A percentile compares a stretch with the other conserved stretches of the same genome.
phyloP scores from a whole-genome alignment of 1,140 invertebrate species.

The Drosophila ironensis region DNA sequence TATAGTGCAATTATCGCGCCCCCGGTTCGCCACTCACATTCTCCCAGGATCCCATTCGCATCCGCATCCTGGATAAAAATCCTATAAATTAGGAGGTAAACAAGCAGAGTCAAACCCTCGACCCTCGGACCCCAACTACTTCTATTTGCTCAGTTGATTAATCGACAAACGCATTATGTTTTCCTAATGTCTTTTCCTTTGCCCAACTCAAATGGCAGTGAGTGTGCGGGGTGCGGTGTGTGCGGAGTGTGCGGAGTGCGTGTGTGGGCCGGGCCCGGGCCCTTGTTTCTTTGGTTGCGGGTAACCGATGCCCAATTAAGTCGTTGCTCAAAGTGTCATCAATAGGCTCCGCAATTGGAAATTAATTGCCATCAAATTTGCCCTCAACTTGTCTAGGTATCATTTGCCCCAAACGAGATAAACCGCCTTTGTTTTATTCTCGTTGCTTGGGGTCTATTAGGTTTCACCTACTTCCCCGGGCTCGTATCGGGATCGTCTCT shows the following conservation, averaged over 20 bases:
- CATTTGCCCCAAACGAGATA: slow-evolving; percentile 32
- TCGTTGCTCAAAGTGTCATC: slow-evolving; percentile 72
- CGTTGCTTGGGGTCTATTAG: slow-evolving; percentile 11
- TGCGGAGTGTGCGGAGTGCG: too few relatives aligned
- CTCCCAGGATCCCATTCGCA: too few relatives aligned
- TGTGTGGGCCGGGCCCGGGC: too few relatives aligned
- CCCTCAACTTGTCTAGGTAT: slow-evolving; percentile 15
- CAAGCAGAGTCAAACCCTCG: slow-evolving; percentile 1
- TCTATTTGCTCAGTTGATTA: slow-evolving; percentile 72
- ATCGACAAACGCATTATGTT: slow-evolving; percentile 71
- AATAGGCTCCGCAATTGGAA: slow-evolving; percentile 61
- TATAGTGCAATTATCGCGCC: slow-evolving; percentile 73
- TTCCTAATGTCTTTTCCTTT: slow-evolving; percentile 63
- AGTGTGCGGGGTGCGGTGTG: slow-evolving; percentile 1
- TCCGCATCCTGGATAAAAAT: slow-evolving; percentile 44
- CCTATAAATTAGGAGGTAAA: slow-evolving; percentile 68
- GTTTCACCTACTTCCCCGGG: slow-evolving; percentile 13
- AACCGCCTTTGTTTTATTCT: slow-evolving; percentile 9
- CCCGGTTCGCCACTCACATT: too few relatives aligned
- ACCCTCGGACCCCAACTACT: slow-evolving; percentile 22
- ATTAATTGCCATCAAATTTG: slow-evolving; percentile 68
- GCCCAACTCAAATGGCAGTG: slow-evolving; percentile 14
- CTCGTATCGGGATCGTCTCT: too few relatives aligned
- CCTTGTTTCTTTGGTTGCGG: slow-evolving; percentile 14
- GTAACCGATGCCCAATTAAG: slow-evolving; percentile 70